Evolutionary conservation across 2,113 vertebrate species (phyloP), one percentile per base, ranked within the genome.

Genomic region (Carlito syrichta): DNA sequence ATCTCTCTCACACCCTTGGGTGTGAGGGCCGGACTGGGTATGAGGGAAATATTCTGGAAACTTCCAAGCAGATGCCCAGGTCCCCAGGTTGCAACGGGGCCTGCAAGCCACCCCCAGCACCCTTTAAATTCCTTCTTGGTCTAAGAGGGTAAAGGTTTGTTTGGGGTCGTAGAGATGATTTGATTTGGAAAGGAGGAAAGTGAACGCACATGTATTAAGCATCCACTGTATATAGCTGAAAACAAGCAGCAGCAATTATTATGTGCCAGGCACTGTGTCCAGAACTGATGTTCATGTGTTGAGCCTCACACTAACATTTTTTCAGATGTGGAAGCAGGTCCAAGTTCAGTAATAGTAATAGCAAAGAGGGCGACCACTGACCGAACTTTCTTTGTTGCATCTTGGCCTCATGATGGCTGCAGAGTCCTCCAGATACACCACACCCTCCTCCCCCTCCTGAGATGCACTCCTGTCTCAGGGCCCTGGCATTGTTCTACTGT

Each of bases 31-130:
- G 77, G 5, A 35, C 63, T 79, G 54, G 66, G 23, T 38, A 45
- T 40, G 45, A 56, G 52, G 54, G 45, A 58, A 56, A 76, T 76
- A 35, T 54, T 97, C 93, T 91, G 66, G 96, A 94, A 82, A 77
- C 76, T 81, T 97, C 45, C 2, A 22, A 25, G 48, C 71, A 58
- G 79, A 52, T 7, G 4, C 25, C 25, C 23, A 90, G 54, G 38
- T 38, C 60, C 62, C 68, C n/a, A 69, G 78, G 66, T 93, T 50
- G 17, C 54, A n/a, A 6, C 30, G 32, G 32, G 20, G 68, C 68
- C 78, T 45, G 6, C 6, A 20, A 32, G 38, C 77, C 56, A 35
- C 38, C 4, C 60, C 6, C 11, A 7, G n/a, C 25, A 2, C 43
- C 69, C 58, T 17, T 66, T 78, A 54, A 6, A 6, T 60, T 38